Base-by-base conservation (phyloP, 2,113 vertebrate species). In the Petromus typicus region DNA sequence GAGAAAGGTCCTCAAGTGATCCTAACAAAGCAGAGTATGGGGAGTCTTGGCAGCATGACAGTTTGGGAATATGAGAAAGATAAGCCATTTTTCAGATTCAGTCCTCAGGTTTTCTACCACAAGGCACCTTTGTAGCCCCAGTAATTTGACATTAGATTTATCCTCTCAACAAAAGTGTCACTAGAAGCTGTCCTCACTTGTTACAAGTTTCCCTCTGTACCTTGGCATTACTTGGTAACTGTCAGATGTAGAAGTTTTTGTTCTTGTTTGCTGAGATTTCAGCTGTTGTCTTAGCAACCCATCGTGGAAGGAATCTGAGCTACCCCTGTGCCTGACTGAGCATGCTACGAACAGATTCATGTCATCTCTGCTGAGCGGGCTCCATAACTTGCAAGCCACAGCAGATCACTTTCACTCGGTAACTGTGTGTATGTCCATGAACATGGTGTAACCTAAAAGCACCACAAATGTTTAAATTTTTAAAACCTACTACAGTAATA, bases 331-430 rank as follows among this genome's bases (percentile, higher is more conserved):
- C 27, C 32, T 23, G 16, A 17, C 0, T 1, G 27, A 34, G 12
- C 4, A 5, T 0, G 1, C 17, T 3, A 0, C 1, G 22, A 10
- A 14, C 12, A 34, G 11, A 18, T 20, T 30, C 27, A 14, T 22
- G 23, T 75, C 32, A 1, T 34, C 37, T 67, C 30, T 81, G 61
- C 17, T 14, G 9, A 67, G 32, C 37, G 66, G 20, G 45, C 23
- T 57, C 7, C 18, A 32, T 32, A 37, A 63, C 11, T 0, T n/a
- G 12, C 67, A 18, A 43, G 59, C 13, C 40, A 54, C 34, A 48
- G 34, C 43, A 2, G 9, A n/a, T 34, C 43, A 18, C n/a, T 2
- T 34, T 20, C 57, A 75, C 12, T 78, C 40, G 11, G 17, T 48
- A 59, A 9, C 45, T n/a, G 0, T 69, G 86, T 23, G 22, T 64